A percentile compares a stretch with the other conserved stretches of the same genome.
Conservation (phyloP, 2,888 invertebrate genomes). For the Chydorus sphaericus region DNA sequence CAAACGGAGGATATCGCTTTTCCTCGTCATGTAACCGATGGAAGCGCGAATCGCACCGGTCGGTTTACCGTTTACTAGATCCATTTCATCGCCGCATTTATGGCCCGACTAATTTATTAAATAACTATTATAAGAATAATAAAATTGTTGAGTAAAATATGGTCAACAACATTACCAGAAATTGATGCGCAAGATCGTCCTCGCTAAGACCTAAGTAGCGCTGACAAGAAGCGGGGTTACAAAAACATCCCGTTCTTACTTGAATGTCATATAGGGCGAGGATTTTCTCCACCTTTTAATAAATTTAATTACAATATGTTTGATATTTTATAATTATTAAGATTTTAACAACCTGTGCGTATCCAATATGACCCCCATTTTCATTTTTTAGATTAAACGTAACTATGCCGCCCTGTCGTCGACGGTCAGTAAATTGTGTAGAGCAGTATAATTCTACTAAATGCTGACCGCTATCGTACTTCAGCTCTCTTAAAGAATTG, state of each 20-base stretch:
- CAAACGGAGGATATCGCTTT: conserved; percentile 51
- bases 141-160: conserved; percentile 12
- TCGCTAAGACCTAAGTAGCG: conserved; percentile 52
- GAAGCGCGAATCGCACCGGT: conserved; percentile 86
- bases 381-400: conserved; percentile 71
- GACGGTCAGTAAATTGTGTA: conserved; percentile 43
- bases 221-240: conserved; percentile 91
- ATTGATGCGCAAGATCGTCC: conserved; percentile 56
- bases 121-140: conserved; percentile 3
- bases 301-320: conserved; percentile 12
- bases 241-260: conserved; percentile 87
- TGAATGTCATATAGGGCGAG: conserved; percentile 72
- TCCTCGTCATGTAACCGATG: conserved; percentile 77
- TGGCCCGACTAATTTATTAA: conserved; percentile 50
- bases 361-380: conserved; percentile 69
- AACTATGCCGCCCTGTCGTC: conserved; percentile 67
- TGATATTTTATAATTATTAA: neutral
- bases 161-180: conserved; percentile 35
- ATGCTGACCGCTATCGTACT: conserved; percentile 54
- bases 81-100: conserved; percentile 76
- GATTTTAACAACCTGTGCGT: conserved; percentile 57
- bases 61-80: conserved; percentile 69
- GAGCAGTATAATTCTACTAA: conserved; percentile 59
- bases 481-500: conserved; percentile 41
- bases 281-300: conserved; percentile 64